Conservation (phyloP, 2,113 vertebrate genomes). For the Siphamia tubifer region DNA sequence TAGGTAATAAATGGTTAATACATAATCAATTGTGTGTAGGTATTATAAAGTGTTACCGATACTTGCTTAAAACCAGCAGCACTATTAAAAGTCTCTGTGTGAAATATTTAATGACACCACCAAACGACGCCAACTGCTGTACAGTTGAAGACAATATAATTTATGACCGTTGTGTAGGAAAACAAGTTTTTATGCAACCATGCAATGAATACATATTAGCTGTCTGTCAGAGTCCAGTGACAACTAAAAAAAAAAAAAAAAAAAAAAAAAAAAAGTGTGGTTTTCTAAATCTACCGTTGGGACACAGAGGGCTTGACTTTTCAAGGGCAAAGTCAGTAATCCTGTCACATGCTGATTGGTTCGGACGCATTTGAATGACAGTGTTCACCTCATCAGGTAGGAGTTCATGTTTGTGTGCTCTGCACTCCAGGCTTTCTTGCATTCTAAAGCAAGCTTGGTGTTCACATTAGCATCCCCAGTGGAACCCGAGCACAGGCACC, state of each 20-base stretch:
- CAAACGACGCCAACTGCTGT: not conserved
- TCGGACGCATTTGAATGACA: constrained; percentile 65
- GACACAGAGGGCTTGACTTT: constrained; percentile 24
- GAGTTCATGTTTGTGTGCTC: constrained; percentile 52
- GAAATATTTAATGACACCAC: not conserved
- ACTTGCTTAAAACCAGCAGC: not conserved
- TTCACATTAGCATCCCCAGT: constrained; percentile 55
- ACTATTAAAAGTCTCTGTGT: not conserved
- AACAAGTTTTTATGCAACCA: not conserved
- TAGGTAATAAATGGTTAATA: no score
- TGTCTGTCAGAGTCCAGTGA: constrained; percentile 3
- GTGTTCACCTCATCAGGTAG: constrained; percentile 48
- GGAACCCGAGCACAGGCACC: constrained; percentile 14
- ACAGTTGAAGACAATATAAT: not conserved
- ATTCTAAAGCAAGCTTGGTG: constrained; percentile 41
- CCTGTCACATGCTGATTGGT: constrained; percentile 58
- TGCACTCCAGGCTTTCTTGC: constrained; percentile 36
- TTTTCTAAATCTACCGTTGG: not conserved
- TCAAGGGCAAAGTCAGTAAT: constrained; percentile 48
- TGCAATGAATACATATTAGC: constrained; percentile 6
- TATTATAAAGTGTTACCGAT: no score
- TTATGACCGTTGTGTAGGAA: not conserved
- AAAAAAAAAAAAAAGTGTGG: not conserved
- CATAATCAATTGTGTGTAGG: no score
- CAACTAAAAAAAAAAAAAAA: constrained; percentile 24